Evolutionary conservation across 2,888 invertebrate species (phyloP), one percentile per base, ranked within the genome.

Genomic region (Drosophila mercatorum): DNA sequence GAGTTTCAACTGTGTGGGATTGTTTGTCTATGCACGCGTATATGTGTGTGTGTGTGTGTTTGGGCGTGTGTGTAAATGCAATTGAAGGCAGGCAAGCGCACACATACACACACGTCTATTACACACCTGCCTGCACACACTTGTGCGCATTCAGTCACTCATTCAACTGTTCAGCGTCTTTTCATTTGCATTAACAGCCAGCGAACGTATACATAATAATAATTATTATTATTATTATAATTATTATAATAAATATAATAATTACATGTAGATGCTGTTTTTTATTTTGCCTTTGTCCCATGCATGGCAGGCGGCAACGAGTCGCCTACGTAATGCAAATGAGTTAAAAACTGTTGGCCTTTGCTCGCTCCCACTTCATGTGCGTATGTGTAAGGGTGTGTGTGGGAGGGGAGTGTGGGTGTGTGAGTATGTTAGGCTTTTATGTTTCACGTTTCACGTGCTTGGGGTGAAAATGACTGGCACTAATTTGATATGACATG

Each of bases 401-500:
- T 7, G 26, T 14, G 53, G 7, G 2, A 56, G 49, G 44, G 28
- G 10, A 17, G 8, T 12, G n/a, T 6, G 46, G 28, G 46, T 8
- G 17, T 11, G 38, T 11, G 36, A 41, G 26, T 26, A 10, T 47
- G 41, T 12, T 56, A 17, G 52, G 60, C 51, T 61, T 60, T 71
- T 58, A 71, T 62, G 59, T 71, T 78, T 63, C 76, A 71, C 69
- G 75, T 75, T 78, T 67, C 79, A 76, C 68, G 77, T 73, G 78
- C 63, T 72, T 55, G 57, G 66, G 59, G 80, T 81, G 76, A 75
- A 88, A 88, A 83, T 80, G 84, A 82, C 75, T 79, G 87, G 82
- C 80, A 81, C 89, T 86, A 83, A 86, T 86, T 87, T 87, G 79
- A 83, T 70, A 84, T 79, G 89, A 71, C 87, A 80, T 68, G 76